A percentile compares a stretch with the other conserved stretches of the same genome.
Conservation (phyloP, 1,140 invertebrate genomes). For the Diabrotica undecimpunctata region DNA sequence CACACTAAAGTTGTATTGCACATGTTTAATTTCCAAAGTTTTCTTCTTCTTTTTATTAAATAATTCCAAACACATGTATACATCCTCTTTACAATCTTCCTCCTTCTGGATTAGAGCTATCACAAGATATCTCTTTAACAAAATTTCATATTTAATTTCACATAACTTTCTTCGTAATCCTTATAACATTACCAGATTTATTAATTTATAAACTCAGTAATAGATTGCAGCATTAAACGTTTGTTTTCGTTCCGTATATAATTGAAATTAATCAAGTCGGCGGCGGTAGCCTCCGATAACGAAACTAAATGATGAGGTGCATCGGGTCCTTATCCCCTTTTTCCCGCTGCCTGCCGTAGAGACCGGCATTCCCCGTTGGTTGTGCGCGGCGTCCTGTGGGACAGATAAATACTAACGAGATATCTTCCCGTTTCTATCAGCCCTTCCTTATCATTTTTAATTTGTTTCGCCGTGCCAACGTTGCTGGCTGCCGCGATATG, state of each 20-base stretch:
- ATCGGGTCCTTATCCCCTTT: background rate
- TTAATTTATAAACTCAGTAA: too few relatives aligned
- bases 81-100: too few relatives aligned
- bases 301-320: conserved; percentile 9
- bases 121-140: too few relatives aligned
- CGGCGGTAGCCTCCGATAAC: conserved; percentile 1
- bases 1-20: too few relatives aligned
- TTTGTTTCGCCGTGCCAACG: background rate
- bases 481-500: background rate
- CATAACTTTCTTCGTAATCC: too few relatives aligned
- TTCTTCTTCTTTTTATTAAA: too few relatives aligned
- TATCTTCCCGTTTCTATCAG: conserved; percentile 5
- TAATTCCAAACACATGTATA: too few relatives aligned
- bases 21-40: too few relatives aligned
- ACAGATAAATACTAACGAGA: conserved; percentile 14
- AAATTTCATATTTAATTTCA: too few relatives aligned
- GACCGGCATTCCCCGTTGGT: background rate
- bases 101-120: too few relatives aligned
- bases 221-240: too few relatives aligned
- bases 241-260: background rate
- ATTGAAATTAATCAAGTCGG: conserved; percentile 9
- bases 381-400: background rate
- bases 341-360: background rate
- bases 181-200: too few relatives aligned
- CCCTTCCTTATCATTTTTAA: conserved; percentile 6